Evolutionary conservation across 2,113 vertebrate genomes (phyloP), one percentile per base, ranked within the genome.

Genomic region (Trichechus manatus): DNA sequence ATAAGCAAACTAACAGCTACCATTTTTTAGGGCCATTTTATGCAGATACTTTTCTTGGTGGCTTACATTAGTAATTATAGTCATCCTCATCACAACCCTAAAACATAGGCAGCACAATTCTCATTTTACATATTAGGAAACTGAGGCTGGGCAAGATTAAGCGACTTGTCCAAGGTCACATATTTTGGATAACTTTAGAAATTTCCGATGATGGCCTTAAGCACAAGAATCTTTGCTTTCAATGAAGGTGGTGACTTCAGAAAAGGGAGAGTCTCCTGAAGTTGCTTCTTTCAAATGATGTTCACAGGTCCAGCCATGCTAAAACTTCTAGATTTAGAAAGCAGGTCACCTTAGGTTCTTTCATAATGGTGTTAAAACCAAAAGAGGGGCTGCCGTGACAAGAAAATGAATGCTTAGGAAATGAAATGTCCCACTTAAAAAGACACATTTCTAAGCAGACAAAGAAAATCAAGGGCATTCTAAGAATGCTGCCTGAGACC

Each of bases 161-260:
- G 70, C 13, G 44, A 33, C 44, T 19, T 27, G 42, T 47, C 59
- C 50, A 61, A 68, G 27, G 36, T 81, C 61, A 17, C 31, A 15
- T 31, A 3, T 29, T 79, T 14, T 75, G 42, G 19, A 23, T 7
- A 66, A 11, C 72, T 82, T 72, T 64, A 44, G 87, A 68, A 39
- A 39, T 15, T 22, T 25, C n/a, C 42, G 10, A 23, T 0, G 6
- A 63, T 0, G 36, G 4, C 13, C 39, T 47, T 1, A 5, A 36
- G 14, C 5, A 7, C 7, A 66, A 23, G 15, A 42, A 7, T 19
- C 23, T 25, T 63, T 36, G 72, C 56, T 82, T 59, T n/a, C n/a
- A 8, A 20, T 4, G n/a, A 20, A 10, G 64, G 22, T 1, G 0
- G 1, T 9, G 44, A 74, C 31, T 63, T 66, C 42, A n/a, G 66